Percentiles rank a stretch among this genome's conserved stretches.
Evolutionary conservation across 2,113 vertebrate species (phyloP).

Genomic region (Cebidichthys violaceus): DNA sequence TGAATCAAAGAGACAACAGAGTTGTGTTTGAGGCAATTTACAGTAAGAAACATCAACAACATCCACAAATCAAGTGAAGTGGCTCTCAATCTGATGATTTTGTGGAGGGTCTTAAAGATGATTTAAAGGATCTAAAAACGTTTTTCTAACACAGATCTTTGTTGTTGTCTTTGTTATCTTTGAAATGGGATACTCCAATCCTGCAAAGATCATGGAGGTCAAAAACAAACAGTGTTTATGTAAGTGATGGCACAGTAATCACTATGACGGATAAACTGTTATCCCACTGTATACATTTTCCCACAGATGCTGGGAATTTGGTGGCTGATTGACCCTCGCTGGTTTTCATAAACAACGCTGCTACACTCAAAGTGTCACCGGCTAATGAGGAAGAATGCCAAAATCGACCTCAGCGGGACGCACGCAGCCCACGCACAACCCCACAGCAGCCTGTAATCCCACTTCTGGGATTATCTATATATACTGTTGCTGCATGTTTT

Average conservation of each 20-base stretch:
- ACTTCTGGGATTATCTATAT: slow-evolving; percentile 76
- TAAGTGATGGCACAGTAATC: slow-evolving; percentile 63
- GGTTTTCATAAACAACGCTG: slow-evolving; percentile 67
- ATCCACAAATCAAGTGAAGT: slow-evolving; percentile 28
- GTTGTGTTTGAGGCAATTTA: slow-evolving; percentile 16
- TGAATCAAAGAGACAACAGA: slow-evolving; percentile 25
- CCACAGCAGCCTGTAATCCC: slow-evolving; percentile 59
- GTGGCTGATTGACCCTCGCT: slow-evolving; percentile 76
- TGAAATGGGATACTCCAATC: slow-evolving; percentile 48
- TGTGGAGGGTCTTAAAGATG: slow-evolving; percentile 14
- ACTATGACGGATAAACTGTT: slow-evolving; percentile 50
- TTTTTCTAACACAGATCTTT: slow-evolving; percentile 50
- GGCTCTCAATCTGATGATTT: slow-evolving; percentile 10
- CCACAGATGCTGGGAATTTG: slow-evolving; percentile 80
- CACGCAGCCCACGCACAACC: slow-evolving; percentile 62
- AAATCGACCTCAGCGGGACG: slow-evolving; percentile 60
- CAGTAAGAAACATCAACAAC: slow-evolving; percentile 22
- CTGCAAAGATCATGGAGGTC: slow-evolving; percentile 41
- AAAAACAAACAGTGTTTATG: slow-evolving; percentile 59
- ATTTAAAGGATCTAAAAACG: slow-evolving; percentile 24
- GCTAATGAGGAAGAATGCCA: slow-evolving; percentile 56
- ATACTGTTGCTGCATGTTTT: slow-evolving; percentile 67
- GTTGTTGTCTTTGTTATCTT: slow-evolving; percentile 52
- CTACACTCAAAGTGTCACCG: slow-evolving; percentile 77
- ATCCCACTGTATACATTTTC: slow-evolving; percentile 61